Evolutionary conservation across 2,888 invertebrate species (phyloP).

Genomic region (Drosophila prostipennis): DNA sequence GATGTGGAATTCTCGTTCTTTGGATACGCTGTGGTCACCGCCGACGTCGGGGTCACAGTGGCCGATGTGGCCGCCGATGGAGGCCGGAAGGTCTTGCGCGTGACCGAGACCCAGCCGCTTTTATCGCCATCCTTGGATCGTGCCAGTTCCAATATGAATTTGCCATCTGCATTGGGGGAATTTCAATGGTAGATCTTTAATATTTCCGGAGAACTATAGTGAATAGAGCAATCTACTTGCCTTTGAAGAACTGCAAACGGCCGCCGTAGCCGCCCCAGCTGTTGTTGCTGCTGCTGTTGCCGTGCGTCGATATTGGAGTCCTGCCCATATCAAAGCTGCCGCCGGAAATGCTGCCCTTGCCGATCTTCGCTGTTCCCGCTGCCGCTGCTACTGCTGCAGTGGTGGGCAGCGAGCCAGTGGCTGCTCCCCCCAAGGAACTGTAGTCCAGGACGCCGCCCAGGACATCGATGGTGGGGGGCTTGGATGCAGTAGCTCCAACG

Average conservation of each 20-base stretch:
- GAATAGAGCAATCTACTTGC: constrained; percentile 52
- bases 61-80: constrained; percentile 87
- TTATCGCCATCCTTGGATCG: constrained; percentile 91
- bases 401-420: constrained; percentile 38
- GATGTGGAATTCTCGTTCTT: constrained; percentile 91
- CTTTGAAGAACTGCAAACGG: constrained; percentile 84
- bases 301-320: constrained; percentile 74
- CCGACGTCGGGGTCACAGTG: constrained; percentile 85
- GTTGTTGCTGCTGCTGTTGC: constrained; percentile 46
- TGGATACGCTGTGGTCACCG: constrained; percentile 84
- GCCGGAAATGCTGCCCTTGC: constrained; percentile 39
- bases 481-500: constrained; percentile 49
- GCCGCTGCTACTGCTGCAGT: constrained; percentile 40
- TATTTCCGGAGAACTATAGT: not conserved
- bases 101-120: constrained; percentile 94
- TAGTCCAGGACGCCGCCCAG: constrained; percentile 78
- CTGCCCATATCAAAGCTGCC: constrained; percentile 77
- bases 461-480: constrained; percentile 56
- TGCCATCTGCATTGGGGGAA: constrained; percentile 91
- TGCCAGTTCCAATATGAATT: constrained; percentile 94
- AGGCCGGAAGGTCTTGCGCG: constrained; percentile 94
- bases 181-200: not conserved
- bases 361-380: constrained; percentile 42
- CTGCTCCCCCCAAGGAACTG: constrained; percentile 51
- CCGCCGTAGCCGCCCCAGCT: constrained; percentile 78